Evolutionary conservation across 2,888 invertebrate genomes (phyloP), one percentile per base, ranked within the genome.

Genomic region (Strigamia maritima): DNA sequence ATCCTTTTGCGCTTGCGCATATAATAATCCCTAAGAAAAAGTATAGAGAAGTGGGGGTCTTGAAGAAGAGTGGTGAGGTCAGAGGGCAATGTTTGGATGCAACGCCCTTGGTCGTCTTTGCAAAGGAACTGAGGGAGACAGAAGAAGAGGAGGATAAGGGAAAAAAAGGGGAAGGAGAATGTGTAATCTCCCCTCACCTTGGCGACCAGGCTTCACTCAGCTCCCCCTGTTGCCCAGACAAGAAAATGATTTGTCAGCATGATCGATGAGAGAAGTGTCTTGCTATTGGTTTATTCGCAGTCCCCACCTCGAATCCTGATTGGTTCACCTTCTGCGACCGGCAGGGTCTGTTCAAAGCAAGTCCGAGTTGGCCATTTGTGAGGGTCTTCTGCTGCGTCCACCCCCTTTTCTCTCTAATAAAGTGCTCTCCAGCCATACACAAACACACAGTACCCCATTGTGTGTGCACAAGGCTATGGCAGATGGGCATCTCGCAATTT

Each of bases 81-180:
- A 70, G 70, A 70, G 70, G 70, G 70, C 70, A 70, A 70, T 70
- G 70, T 70, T 70, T 70, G 70, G 70, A 70, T 70, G 70, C 70
- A 70, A 70, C 70, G 70, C 70, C 70, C 70, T 70, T 70, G 70
- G 70, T 70, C 70, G 70, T 70, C 70, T 70, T 70, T 28, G 70
- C 70, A 70, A 70, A 70, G 70, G 28, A 70, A 70, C 70, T 70
- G 70, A 70, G 70, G 70, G 70, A 70, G 70, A 70, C 70, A 70
- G 70, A 70, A 70, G 70, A 70, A 28, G 70, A 70, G 70, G 28
- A 70, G 70, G 70, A 70, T 70, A 28, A 70, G 70, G 70, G 7
- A 6, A 70, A 70, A 70, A 70, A 70, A 54, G 54, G 70, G 70
- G 70, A 26, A 70, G 28, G 70, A 70, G 70, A 70, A 70, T 70